Conservation (phyloP, 1,140 invertebrate species). For the Drosophila micromelanica region DNA sequence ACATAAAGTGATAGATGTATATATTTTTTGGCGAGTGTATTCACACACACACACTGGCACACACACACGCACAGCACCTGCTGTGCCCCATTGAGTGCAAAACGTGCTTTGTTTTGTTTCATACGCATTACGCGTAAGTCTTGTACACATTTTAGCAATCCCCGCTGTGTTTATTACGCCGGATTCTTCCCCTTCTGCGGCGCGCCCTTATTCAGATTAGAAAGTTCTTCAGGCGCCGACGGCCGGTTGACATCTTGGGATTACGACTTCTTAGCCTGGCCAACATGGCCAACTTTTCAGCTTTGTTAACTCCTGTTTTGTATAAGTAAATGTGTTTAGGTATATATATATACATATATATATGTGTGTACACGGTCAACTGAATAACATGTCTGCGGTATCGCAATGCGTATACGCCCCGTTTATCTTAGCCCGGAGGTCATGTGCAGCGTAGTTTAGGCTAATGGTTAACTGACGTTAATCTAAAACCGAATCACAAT, state of each 20-base stretch:
- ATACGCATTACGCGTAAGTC: conserved; percentile 52
- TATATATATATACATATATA: background rate
- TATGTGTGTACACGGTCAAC: background rate
- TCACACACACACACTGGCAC: background rate
- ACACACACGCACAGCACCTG: conserved; percentile 28
- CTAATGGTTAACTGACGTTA: too few species aligned
- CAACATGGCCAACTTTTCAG: conserved; percentile 9
- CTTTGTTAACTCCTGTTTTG: background rate
- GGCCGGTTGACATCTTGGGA: conserved; percentile 49
- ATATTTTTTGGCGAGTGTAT: background rate
- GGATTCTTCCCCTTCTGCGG: conserved; percentile 42
- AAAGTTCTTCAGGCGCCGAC: conserved; percentile 44
- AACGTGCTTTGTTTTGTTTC: conserved; percentile 66
- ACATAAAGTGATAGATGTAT: too few species aligned
- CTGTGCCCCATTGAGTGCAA: conserved; percentile 58
- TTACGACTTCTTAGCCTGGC: conserved; percentile 30
- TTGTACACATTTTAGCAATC: conserved; percentile 43
- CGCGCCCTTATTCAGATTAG: conserved; percentile 53
- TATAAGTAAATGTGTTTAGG: too few species aligned
- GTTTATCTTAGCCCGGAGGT: too few species aligned
- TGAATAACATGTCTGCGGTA: background rate
- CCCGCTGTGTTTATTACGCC: conserved; percentile 51
- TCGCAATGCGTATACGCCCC: background rate
- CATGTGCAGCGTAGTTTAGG: too few species aligned
- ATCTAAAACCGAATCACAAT: too few species aligned